phyloP scores from a whole-genome alignment of 2,113 vertebrate species.

The cattle (Bos taurus) region ARS-UCD2.0 NC_037337.1:4789501-4790000 shows the following conservation, averaged over 20 bases:
- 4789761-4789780: not conserved
- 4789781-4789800: not conserved
- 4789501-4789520: rapidly evolving
- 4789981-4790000: not conserved
- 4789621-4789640: not conserved
- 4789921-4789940: not conserved
- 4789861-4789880: not conserved
- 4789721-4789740: not conserved
- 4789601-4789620: not conserved
- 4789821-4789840: not conserved
- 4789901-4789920: not conserved
- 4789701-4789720: not conserved
- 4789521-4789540: not conserved
- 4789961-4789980: not conserved
- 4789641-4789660: not conserved
- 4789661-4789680: not conserved
- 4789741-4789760: not conserved
- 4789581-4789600: not conserved
- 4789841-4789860: not conserved
- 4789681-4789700: not conserved
- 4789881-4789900: not conserved
- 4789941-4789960: not conserved
- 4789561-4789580: not conserved
- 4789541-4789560: not conserved
- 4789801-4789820: not conserved